Conservation (phyloP, 1,140 invertebrate species). For the Hycleus phaleratus region DNA sequence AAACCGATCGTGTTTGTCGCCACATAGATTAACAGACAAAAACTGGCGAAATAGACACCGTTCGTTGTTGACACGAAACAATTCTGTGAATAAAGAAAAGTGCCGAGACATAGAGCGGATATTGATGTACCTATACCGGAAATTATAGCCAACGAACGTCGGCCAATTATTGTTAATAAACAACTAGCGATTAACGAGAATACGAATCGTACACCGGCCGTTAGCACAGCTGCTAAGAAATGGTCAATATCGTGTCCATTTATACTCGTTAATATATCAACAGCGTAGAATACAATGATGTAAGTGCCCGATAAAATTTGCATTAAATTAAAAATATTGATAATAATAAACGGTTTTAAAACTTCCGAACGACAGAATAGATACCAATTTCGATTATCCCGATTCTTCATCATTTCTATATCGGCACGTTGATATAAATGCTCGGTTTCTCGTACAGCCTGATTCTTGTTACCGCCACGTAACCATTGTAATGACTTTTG, state of each 20-base stretch:
- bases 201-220: conserved; percentile 52
- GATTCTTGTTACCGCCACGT: conserved; percentile 48
- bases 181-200: conserved; percentile 57
- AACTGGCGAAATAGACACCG: conserved; percentile 42
- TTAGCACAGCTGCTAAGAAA: conserved; percentile 55
- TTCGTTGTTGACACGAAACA: conserved; percentile 30
- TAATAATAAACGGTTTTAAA: conserved; percentile 60
- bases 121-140: conserved; percentile 57
- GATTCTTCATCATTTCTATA: conserved; percentile 38
- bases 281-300: conserved; percentile 65
- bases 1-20: conserved; percentile 63
- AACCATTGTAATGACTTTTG: conserved; percentile 57
- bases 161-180: conserved; percentile 52
- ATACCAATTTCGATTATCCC: conserved; percentile 42
- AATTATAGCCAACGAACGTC: conserved; percentile 53
- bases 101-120: conserved; percentile 51
- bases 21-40: conserved; percentile 55
- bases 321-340: conserved; percentile 60
- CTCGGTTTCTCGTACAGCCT: conserved; percentile 45
- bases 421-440: conserved; percentile 46
- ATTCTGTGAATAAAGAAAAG: conserved; percentile 41
- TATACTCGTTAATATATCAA: conserved; percentile 52
- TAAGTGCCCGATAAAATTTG: conserved; percentile 66
- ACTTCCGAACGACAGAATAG: conserved; percentile 48
- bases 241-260: conserved; percentile 36